Evolutionary conservation across 2,888 invertebrate species (phyloP), one percentile per base, ranked within the genome.

Genomic region (Saturnia japonica): DNA sequence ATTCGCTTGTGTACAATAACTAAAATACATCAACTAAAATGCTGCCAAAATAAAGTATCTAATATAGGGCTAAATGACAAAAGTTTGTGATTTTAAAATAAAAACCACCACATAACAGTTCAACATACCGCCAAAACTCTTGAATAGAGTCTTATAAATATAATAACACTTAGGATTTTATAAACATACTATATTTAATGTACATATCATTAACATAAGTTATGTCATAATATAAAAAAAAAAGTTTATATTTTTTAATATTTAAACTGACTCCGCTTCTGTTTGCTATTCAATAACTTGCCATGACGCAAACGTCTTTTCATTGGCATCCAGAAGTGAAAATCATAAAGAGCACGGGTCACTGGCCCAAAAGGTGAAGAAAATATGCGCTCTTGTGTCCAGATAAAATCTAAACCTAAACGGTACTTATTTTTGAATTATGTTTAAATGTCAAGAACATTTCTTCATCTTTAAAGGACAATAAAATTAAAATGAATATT

Each of bases 221-320:
- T 47, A 16, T 47, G 16, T 19, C 19, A 54, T n/a, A n/a, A n/a
- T n/a, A n/a, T n/a, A n/a, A n/a, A n/a, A n/a, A n/a, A n/a, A n/a
- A n/a, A n/a, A n/a, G n/a, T n/a, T n/a, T n/a, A n/a, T n/a, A n/a
- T n/a, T n/a, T n/a, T n/a, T n/a, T n/a, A n/a, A 54, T 57, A 57
- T 28, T 57, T 11, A 2, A 57, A n/a, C 64, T 64, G 64, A 19
- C 11, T 40, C 22, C 64, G 64, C 40, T 40, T 40, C 64, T 64
- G 64, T 64, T n/a, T 40, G 64, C 40, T 64, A 64, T 64, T 64
- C 64, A 64, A 64, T 64, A 64, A 64, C 40, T 64, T 40, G 40
- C 64, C 40, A 40, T 40, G 40, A 64, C 64, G 34, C 19, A 64
- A 64, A 64, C 64, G 64, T 64, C 64, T 62, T 34, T 34, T 40